These are phyloP conservation scores for Crotalus tigris DNA, from an alignment of 2,113 vertebrate genomes.

Conservation along the genomic window DNA sequence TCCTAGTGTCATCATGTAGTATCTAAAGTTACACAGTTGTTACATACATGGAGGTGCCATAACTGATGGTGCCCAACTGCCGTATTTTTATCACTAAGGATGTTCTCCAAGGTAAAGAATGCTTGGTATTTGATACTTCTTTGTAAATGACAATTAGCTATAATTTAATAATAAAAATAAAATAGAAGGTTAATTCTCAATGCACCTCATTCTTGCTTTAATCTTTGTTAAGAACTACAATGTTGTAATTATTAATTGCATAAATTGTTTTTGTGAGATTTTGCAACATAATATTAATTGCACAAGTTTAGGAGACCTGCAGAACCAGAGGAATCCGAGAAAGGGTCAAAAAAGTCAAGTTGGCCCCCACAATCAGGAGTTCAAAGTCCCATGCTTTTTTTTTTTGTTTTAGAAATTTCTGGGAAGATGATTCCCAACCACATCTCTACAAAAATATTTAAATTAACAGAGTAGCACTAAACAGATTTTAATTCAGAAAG, in stretches of 20 bases:
- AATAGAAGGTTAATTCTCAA: neutral
- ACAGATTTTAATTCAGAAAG: too few species aligned
- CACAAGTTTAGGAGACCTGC: neutral
- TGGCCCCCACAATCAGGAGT: neutral
- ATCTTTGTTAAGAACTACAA: neutral
- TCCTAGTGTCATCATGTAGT: neutral
- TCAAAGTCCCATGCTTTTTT: neutral
- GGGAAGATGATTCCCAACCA: neutral
- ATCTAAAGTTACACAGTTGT: neutral
- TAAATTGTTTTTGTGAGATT: neutral
- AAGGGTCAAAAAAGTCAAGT: neutral
- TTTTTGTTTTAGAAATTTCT: neutral
- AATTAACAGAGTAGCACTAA: too few species aligned
- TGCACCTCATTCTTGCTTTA: neutral
- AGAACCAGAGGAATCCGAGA: neutral
- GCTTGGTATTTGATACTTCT: neutral
- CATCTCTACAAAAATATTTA: neutral
- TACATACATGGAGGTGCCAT: neutral
- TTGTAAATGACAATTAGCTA: neutral
- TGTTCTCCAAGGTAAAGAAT: neutral
- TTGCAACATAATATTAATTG: neutral
- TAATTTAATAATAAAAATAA: neutral
- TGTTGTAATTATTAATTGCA: neutral
- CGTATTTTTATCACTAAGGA: neutral
- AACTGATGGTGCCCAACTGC: neutral